Base-by-base conservation (phyloP, 2,888 invertebrate genomes). In the Lapara coniferarum region DNA sequence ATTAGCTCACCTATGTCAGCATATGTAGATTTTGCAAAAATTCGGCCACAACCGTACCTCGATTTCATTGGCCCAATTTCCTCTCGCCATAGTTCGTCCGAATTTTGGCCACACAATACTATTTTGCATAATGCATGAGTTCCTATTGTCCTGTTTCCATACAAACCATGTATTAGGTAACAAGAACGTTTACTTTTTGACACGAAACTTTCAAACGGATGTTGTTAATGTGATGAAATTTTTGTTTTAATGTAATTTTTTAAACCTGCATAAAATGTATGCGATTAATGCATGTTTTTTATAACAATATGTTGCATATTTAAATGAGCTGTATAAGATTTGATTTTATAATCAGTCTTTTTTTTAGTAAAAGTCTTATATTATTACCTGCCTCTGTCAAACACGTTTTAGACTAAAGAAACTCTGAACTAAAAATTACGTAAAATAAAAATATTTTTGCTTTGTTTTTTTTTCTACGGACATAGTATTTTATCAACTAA, bases 111-210 rank as follows among this genome's bases (percentile, higher is more conserved):
- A 70, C 73, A 72, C 71, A 70, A 52, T 72, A 70, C 69, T 58
- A 66, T 68, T 56, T 66, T 81, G 78, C 75, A 81, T 82, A 73
- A 82, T 80, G 73, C 74, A 82, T 82, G 76, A 80, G 71, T 56
- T 71, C 69, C 73, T 71, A 16, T 58, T 30, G 63, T 69, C 55
- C 57, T 52, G 70, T 70, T 63, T 68, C 66, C 46, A 55, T 19
- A 46, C 57, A 63, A 57, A 53, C 12, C 52, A 19, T 67, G 67
- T 68, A 63, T 70, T 70, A 56, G 51, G 68, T 70, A 70, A 70
- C 49, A 12, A 8, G 44, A 52, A 66, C 57, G 66, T 57, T 66
- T 69, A 63, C 49, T 55, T 66, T 69, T 57, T 46, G 69, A 30
- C 56, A 66, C 56, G 66, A 69, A 66, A 66, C 56, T 56, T 30